phyloP scores from a whole-genome alignment of 2,797 vertebrate species.

The Chrysocyon brachyurus region DNA sequence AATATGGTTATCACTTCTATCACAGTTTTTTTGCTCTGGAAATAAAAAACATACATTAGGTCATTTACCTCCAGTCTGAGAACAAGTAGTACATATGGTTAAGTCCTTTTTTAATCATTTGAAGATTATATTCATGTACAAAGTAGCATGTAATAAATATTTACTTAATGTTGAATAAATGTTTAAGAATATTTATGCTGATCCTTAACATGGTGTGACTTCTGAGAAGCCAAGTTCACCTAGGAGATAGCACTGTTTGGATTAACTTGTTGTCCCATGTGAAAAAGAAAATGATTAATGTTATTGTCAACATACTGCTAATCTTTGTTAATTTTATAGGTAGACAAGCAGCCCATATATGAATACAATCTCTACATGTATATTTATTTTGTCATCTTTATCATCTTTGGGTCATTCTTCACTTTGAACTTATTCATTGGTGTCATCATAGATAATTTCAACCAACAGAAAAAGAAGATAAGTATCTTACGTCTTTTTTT shows the following conservation, averaged over 20 bases:
- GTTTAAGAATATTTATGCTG: neutral
- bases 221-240: neutral
- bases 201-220: neutral
- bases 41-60: neutral
- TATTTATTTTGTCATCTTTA: constrained; percentile 97
- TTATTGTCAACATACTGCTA: constrained; percentile 69
- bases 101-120: neutral
- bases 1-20: neutral
- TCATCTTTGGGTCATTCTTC: constrained; percentile 98
- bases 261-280: neutral
- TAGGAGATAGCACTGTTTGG: neutral
- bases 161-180: neutral
- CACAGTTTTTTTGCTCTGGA: neutral
- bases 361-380: constrained; percentile 95
- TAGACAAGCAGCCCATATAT: constrained; percentile 91
- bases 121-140: neutral
- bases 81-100: neutral
- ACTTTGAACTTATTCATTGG: constrained; percentile 99
- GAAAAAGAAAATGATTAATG: constrained; percentile 11
- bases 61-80: neutral
- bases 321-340: constrained; percentile 87
- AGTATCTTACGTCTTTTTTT: constrained; percentile 89
- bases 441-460: constrained; percentile 99
- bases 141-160: neutral
- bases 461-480: constrained; percentile 99